Evolutionary conservation across 2,888 invertebrate genomes (phyloP).

Genomic region (Drosophila barbarae): DNA sequence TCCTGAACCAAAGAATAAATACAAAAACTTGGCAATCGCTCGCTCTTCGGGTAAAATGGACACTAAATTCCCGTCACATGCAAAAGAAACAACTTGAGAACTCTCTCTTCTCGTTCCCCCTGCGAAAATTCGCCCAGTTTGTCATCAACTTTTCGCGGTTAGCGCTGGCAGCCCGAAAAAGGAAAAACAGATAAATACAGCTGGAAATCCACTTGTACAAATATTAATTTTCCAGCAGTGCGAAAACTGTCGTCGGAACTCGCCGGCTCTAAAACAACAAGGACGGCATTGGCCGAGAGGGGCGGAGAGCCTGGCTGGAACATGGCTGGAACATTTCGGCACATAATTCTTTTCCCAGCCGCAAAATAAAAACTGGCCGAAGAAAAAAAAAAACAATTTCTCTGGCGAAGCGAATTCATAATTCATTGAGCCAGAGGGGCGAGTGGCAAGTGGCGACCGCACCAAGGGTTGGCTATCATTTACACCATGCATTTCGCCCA

Average conservation of each 20-base stretch:
- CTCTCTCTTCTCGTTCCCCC: background rate
- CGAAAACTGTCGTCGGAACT: slow-evolving; percentile 51
- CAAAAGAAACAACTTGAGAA: slow-evolving; percentile 19
- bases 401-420: slow-evolving; percentile 64
- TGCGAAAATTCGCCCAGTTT: slow-evolving; percentile 22
- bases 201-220: slow-evolving; percentile 64
- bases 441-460: slow-evolving; percentile 16
- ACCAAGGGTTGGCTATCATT: slow-evolving; percentile 55
- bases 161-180: slow-evolving; percentile 29
- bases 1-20: slow-evolving; percentile 2
- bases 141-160: slow-evolving; percentile 45
- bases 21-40: slow-evolving; percentile 7
- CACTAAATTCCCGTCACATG: slow-evolving; percentile 40
- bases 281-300: slow-evolving; percentile 5
- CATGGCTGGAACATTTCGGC: slow-evolving; percentile 65
- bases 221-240: slow-evolving; percentile 66
- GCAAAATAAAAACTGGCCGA: slow-evolving; percentile 57
- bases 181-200: slow-evolving; percentile 16
- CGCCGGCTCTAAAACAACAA: slow-evolving; percentile 35
- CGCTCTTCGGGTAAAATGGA: slow-evolving; percentile 1
- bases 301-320: slow-evolving; percentile 37
- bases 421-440: slow-evolving; percentile 58
- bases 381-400: slow-evolving; percentile 23
- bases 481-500: slow-evolving; percentile 46
- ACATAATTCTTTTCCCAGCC: slow-evolving; percentile 67